phyloP scores from a whole-genome alignment of 2,113 vertebrate species.

The Archilochus colubris region DNA sequence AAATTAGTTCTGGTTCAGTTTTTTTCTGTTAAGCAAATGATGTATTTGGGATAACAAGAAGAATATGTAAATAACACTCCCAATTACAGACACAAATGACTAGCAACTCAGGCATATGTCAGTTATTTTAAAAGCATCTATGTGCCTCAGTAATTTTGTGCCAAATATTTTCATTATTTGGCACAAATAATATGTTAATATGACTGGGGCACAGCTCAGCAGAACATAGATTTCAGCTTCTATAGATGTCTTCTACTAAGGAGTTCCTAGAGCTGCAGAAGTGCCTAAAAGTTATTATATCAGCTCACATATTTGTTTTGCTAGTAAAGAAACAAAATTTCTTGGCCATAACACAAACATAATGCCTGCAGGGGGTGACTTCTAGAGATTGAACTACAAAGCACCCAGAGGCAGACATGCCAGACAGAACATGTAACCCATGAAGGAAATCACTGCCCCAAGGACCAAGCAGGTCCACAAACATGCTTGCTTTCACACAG shows the following conservation, averaged over 20 bases:
- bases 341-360: neutral
- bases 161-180: neutral
- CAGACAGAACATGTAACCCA: neutral
- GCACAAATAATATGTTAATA: neutral
- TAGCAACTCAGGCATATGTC: neutral
- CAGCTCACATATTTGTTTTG: neutral
- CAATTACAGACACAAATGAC: neutral
- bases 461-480: neutral
- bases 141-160: neutral
- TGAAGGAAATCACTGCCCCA: no score
- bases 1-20: neutral
- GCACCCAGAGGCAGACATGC: neutral
- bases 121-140: neutral
- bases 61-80: neutral
- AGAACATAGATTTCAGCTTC: neutral
- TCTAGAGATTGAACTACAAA: neutral
- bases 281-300: neutral
- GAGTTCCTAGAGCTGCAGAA: neutral
- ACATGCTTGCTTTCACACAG: neutral
- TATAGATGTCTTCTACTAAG: neutral
- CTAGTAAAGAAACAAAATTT: neutral
- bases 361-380: neutral
- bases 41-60: neutral
- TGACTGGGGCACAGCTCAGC: neutral
- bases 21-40: neutral